phyloP scores from a whole-genome alignment of 2,888 invertebrate species.

The Diplolepis rosae region DNA sequence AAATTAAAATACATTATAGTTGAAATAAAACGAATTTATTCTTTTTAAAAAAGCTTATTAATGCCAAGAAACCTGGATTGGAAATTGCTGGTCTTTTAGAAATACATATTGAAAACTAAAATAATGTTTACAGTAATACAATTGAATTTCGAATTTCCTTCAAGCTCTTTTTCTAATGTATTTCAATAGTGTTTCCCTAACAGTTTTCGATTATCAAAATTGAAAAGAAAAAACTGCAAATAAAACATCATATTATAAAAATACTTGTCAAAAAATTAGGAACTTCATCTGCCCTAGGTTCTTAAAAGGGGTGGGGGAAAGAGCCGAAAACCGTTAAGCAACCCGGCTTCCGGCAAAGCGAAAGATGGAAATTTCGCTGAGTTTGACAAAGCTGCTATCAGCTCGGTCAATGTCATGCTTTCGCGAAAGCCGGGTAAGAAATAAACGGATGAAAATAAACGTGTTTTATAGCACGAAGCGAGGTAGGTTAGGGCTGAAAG shows the following conservation, averaged over 20 bases:
- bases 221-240: too few relatives aligned
- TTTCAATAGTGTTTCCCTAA: too few relatives aligned
- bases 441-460: slow-evolving; percentile 9
- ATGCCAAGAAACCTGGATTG: too few relatives aligned
- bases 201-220: neutral
- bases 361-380: neutral
- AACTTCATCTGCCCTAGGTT: neutral
- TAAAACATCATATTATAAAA: neutral
- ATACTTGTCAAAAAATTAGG: neutral
- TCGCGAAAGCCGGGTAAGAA: slow-evolving; percentile 32
- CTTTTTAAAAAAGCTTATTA: too few relatives aligned
- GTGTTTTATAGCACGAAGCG: slow-evolving; percentile 20
- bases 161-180: too few relatives aligned
- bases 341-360: neutral
- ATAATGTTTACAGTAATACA: too few relatives aligned
- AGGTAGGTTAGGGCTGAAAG: slow-evolving; percentile 33
- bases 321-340: slow-evolving; percentile 4
- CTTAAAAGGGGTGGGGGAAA: neutral
- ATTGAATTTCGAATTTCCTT: too few relatives aligned
- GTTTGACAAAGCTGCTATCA: neutral
- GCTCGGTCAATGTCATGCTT: slow-evolving; percentile 46
- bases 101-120: too few relatives aligned
- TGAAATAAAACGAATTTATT: too few relatives aligned
- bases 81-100: too few relatives aligned
- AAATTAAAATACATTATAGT: too few relatives aligned